phyloP scores from a whole-genome alignment of 2,888 invertebrate species.

The Biston stratarius region DNA sequence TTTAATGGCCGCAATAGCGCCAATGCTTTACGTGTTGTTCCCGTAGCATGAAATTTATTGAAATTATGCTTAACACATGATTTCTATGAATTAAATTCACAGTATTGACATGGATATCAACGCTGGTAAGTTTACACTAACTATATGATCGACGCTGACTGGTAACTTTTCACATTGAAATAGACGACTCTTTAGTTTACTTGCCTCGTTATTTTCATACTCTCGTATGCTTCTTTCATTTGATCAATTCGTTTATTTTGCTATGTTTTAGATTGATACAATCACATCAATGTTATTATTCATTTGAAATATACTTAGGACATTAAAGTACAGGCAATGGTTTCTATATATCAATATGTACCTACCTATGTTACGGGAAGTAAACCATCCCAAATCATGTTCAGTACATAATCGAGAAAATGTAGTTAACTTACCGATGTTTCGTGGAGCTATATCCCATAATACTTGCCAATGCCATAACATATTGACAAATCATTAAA shows the following conservation, averaged over 20 bases:
- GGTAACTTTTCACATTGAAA: constrained; percentile 5
- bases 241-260: not conserved
- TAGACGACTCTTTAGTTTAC: constrained; percentile 28
- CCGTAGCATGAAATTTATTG: constrained; percentile 65
- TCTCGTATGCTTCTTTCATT: constrained; percentile 9
- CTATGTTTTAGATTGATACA: not conserved
- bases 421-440: constrained; percentile 3
- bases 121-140: constrained; percentile 70
- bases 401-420: constrained; percentile 1
- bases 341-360: constrained; percentile 6
- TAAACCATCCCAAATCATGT: constrained; percentile 3
- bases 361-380: constrained; percentile 10
- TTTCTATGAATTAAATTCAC: constrained; percentile 61
- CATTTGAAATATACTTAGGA: not conserved
- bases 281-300: not conserved
- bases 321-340: not conserved
- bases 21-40: constrained; percentile 82
- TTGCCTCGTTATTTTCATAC: constrained; percentile 17
- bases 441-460: constrained; percentile 5
- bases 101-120: constrained; percentile 81
- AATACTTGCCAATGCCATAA: constrained; percentile 3
- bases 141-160: constrained; percentile 8
- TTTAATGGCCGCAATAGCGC: constrained; percentile 85
- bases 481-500: constrained; percentile 14
- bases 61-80: constrained; percentile 59